phyloP scores from a whole-genome alignment of 2,797 vertebrate species.

The Dallia pectoralis region DNA sequence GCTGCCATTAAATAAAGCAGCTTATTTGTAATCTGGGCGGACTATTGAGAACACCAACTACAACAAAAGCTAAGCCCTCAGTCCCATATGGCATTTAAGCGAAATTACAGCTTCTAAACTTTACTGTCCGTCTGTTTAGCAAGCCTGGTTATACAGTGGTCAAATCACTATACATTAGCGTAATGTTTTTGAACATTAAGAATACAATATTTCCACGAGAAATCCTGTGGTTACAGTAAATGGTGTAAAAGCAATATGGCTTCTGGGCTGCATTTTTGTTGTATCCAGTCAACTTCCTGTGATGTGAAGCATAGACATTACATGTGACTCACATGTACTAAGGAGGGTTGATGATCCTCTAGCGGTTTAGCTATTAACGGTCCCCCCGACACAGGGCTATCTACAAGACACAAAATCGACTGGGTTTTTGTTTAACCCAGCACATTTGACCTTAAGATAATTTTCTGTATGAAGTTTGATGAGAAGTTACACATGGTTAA shows the following conservation, averaged over 20 bases:
- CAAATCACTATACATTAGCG: slow-evolving; percentile 32
- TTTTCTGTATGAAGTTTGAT: slow-evolving; percentile 23
- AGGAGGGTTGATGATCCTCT: slow-evolving; percentile 24
- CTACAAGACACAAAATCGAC: slow-evolving; percentile 26
- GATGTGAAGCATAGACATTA: slow-evolving; percentile 35
- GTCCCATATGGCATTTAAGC: slow-evolving; percentile 70
- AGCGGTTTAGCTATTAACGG: slow-evolving; percentile 23
- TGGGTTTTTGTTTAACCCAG: slow-evolving; percentile 24
- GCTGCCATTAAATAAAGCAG: slow-evolving; percentile 69
- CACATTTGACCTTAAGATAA: slow-evolving; percentile 29
- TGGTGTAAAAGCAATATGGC: slow-evolving; percentile 44
- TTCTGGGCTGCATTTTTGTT: slow-evolving; percentile 47
- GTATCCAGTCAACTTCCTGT: slow-evolving; percentile 54
- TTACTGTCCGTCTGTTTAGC: slow-evolving; percentile 20
- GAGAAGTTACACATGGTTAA: slow-evolving; percentile 19
- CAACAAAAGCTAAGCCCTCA: slow-evolving; percentile 63
- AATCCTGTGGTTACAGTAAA: slow-evolving; percentile 39
- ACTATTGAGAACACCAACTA: slow-evolving; percentile 64
- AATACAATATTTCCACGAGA: slow-evolving; percentile 43
- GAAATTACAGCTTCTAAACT: slow-evolving; percentile 42
- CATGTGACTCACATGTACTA: slow-evolving; percentile 45
- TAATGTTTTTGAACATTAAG: slow-evolving; percentile 45
- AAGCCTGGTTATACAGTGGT: slow-evolving; percentile 9
- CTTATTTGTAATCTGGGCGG: slow-evolving; percentile 74
- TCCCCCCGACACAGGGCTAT: slow-evolving; percentile 27